Evolutionary conservation across 2,888 invertebrate genomes (phyloP), one percentile per base, ranked within the genome.

Genomic region (Lissocephala sabroskyi): DNA sequence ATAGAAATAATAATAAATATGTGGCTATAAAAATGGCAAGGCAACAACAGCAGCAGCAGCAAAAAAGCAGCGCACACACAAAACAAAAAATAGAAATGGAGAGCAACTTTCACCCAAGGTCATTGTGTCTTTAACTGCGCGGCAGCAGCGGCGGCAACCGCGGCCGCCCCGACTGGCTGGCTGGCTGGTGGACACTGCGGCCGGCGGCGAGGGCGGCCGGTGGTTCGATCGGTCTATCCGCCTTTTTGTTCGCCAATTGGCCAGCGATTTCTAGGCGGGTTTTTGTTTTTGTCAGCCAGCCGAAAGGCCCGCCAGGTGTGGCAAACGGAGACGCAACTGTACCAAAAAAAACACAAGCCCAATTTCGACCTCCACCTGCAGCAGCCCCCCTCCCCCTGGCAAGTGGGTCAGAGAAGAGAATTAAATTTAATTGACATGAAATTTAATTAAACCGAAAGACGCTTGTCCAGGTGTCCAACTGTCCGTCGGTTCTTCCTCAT

Each of bases 21-120:
- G 23, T 23, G 7, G 3, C 7, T 23, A 26, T 10, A 18, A 41
- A 41, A 30, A 23, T 23, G 23, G 23, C 39, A 35, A 40, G 23
- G 23, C 39, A 35, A 40, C 13, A 45, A 41, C 42, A 19, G 30
- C 30, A 48, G 11, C 32, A 17, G 40, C 51, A 32, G 28, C 30
- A 28, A 32, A 47, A 26, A n/a, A 43, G n/a, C 18, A 44, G 11
- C 41, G 50, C 45, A 28, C 49, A 55, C 50, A 55, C 59, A 73
- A 68, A 62, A 71, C 65, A 63, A 74, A 79, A 80, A 62, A 71
- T 66, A 63, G 76, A 79, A 80, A 78, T 79, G 75, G 77, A 62
- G 61, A 59, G 56, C 55, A 62, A 58, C 71, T 68, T 68, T 68
- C 68, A 68, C 68, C 68, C 68, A 68, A 68, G 65, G 68, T 68